phyloP scores from a whole-genome alignment of 1,140 invertebrate species.

The Pseudomyrmex sp. region DNA sequence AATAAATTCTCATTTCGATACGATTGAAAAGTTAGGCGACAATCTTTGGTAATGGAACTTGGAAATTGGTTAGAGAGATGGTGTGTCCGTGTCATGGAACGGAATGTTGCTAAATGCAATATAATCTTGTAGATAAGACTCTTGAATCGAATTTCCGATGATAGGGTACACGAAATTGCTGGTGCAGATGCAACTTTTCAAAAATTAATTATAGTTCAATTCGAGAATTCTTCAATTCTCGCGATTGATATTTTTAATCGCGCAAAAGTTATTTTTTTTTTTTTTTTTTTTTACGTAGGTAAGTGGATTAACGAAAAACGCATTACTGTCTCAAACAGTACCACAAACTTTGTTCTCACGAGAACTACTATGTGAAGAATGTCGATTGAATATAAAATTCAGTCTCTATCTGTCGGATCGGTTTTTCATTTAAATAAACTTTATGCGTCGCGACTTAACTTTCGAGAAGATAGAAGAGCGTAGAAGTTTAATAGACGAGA shows the following conservation, averaged over 20 bases:
- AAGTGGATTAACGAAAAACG: background rate
- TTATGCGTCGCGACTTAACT: background rate
- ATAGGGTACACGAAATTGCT: slow-evolving; percentile 22
- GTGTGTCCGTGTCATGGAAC: background rate
- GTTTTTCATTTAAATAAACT: background rate
- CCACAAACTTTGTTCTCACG: no score
- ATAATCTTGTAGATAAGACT: slow-evolving; percentile 25
- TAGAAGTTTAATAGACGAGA: slow-evolving; percentile 8
- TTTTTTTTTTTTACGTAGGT: background rate
- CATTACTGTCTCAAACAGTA: background rate
- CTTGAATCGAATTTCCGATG: slow-evolving; percentile 22
- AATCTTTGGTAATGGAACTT: slow-evolving; percentile 18
- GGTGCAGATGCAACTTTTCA: background rate
- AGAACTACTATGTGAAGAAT: background rate
- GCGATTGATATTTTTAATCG: slow-evolving; percentile 27
- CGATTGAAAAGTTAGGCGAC: background rate
- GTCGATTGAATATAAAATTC: background rate
- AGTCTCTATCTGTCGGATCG: background rate
- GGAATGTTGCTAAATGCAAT: slow-evolving; percentile 48
- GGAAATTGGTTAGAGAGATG: slow-evolving; percentile 12
- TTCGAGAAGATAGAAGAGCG: background rate
- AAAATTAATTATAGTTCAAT: slow-evolving; percentile 21
- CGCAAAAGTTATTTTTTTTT: background rate
- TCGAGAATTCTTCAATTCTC: background rate
- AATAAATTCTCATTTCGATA: slow-evolving; percentile 3